Base-by-base conservation (phyloP, 1,140 invertebrate genomes). In the Stegodyphus mimosarum region DNA sequence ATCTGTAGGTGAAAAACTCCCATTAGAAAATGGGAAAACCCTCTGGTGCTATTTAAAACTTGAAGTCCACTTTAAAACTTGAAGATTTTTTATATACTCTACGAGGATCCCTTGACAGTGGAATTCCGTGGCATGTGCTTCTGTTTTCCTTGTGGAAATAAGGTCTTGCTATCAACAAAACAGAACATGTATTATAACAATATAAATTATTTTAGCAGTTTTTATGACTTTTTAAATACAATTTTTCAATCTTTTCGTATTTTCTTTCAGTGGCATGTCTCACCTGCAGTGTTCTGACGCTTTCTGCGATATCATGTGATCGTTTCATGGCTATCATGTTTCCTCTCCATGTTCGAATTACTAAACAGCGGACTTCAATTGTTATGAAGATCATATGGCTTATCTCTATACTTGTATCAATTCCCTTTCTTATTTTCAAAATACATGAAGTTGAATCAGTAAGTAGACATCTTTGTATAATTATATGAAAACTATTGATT, bases 291-390 rank as follows among this genome's bases (percentile, higher is more conserved):
- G 90, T 91, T 15, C 88, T 92, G 63, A 92, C 92, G 13, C 87
- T 92, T 75, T 90, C 90, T 50, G 91, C 90, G 6, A 90, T 92
- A 48, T 91, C 91, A 7, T 90, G 91, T 13, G 91, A 92, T 85
- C 89, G 91, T 6, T 92, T 92, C 87, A 90, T 92, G 86, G 91
- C 91, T 73, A 91, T 92, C 64, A 89, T 92, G 77, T 91, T 90
- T 75, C 92, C 92, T 4, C 87, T 92, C 51, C 90, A 90, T 70
- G 89, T 91, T 6, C 88, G 91, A 5, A 89, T 91, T 51, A 90
- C 91, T 4, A 88, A 91, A 67, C 88, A 90, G 6, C 87, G 89
- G 63, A 90, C 91, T 13, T 75, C 90, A 7, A 88, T 90, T 9
- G 88, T 91, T n/a, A 89, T 90, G 53, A 72, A 90, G 11, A 48